Base-by-base conservation (phyloP, 2,888 invertebrate genomes). In the Leptinotarsa tumamoca region DNA sequence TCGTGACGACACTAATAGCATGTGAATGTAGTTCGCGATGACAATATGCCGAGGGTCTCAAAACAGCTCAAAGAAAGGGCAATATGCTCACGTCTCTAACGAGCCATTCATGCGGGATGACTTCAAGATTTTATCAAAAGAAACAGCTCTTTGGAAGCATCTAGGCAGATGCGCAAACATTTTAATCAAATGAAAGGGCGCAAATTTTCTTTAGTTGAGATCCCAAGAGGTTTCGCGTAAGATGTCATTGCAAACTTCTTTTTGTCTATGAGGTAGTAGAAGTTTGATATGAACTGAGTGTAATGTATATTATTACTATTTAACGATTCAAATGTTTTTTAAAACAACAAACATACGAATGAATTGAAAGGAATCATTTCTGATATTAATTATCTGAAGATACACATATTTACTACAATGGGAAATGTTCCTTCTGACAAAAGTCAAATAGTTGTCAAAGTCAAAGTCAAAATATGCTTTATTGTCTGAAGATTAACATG, bases 171-270 rank as follows among this genome's bases (percentile, higher is more conserved):
- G 70, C 70, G 70, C 74, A 69, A 73, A 74, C 74, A 70, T 50
- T 74, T 74, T 70, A 74, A 74, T 74, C 70, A 70, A 67, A 74
- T 74, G 74, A 74, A 74, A 70, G 67, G 69, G 74, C 27, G 33
- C 54, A 50, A 14, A 52, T 52, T 69, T 73, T 49, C 69, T 69
- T 68, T 69, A 56, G 58, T 33, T 69, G 58, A 21, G 23, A 61
- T 61, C 27, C 27, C 23, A 4, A 15, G 10, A 61, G 61, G 15
- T 61, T 7, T 23, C 15, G 61, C 14, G 23, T 43, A 23, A 27
- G 13, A 61, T 14, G 27, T 15, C 61, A 61, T 61, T 61, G 61
- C 15, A 13, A 27, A 1, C 18, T 3, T 13, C 3, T n/a, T 7
- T 54, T 54, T 18, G 18, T 54, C 13, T 54, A 18, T 54, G 54